Base-by-base conservation (phyloP, 1,140 invertebrate species). In the Branchinecta lynchi region DNA sequence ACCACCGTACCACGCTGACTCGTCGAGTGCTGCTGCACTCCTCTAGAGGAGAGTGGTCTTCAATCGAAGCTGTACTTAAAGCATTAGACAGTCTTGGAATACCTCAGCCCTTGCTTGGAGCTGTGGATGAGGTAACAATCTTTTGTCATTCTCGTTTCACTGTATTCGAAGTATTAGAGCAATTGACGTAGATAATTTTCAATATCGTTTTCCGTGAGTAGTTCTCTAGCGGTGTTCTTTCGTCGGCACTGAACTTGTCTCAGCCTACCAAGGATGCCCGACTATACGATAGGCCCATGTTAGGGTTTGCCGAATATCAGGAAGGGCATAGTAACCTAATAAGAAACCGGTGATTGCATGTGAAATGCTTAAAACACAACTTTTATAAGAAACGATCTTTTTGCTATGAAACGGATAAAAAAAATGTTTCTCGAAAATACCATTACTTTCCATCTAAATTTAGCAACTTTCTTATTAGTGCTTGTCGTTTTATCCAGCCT, bases 81-180 rank as follows among this genome's bases (percentile, higher is more conserved):
- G 9, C 9, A 9, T 12, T 32, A 51, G 43, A 51, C 67, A 69
- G 43, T 51, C 20, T n/a, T 51, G 45, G 32, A 10, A 12, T 44
- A 20, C 21, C 68, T n/a, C 12, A 20, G 12, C 51, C 51, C 12
- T 20, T 60, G 3, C 6, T 6, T 60, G 51, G 17, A 60, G 51
- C 17, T 20, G 17, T 12, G 12, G 45, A 70, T 15, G 65, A 71
- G 72, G 60, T 66, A 65, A 60, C 46, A 44, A 43, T 17, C 32
- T 1, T 32, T 32, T 32, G 69, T 65, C 6, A 60, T 60, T 60
- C 51, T 60, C 51, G 3, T 60, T 60, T 60, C 6, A 60, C 51
- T 60, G 1, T 60, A 12, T 60, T 6, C 6, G 12, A 60, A 12
- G 17, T 20, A 60, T 20, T 3, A 12, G 6, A 12, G 12, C 6